Evolutionary conservation across 2,113 vertebrate species (phyloP), one percentile per base, ranked within the genome.

Genomic region (Mus spicilegus): DNA sequence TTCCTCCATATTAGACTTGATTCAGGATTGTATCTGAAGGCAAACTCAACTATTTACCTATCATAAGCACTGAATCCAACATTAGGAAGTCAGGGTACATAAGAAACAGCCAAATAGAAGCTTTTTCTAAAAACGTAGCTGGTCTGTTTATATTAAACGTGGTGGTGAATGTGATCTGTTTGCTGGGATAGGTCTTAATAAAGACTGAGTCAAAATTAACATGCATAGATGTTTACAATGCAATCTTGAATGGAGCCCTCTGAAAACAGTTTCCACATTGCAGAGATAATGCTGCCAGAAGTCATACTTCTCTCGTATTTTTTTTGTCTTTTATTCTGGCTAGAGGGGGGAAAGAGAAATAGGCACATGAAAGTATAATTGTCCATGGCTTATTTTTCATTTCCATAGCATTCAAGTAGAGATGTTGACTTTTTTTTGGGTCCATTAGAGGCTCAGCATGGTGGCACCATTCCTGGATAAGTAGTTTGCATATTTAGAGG

Each of bases 401-500:
- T 92, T 93, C 39, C 76, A 30, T 96, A 82, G 70, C 92, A 94
- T 97, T 96, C 76, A 93, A 92, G 85, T 94, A 77, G 67, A 88
- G 76, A 63, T 93, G 89, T 76, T 95, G 96, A 58, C 94, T 96
- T 97, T 72, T 70, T 73, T 97, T 97, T 81, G 94, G 87, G 75
- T 96, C 46, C 86, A 81, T 96, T 95, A 93, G 78, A 54, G 54
- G 51, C 91, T 78, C 94, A 96, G 94, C 88, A 30, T 87, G 76
- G 89, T 30, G 65, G 91, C 24, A 63, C 36, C 61, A 86, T 89
- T 80, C 69, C 28, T 96, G 89, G 76, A 39, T 95, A 89, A 95
- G 73, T 28, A 76, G 73, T 94, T 85, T 93, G 46, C 85, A 65
- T 96, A 92, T 96, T 96, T 95, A 92, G 65, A 88, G 85, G 56